These are phyloP conservation scores for Ditylenchus weischeri DNA, from an alignment of 2,888 invertebrate genomes.

Conservation along the genomic window DNA sequence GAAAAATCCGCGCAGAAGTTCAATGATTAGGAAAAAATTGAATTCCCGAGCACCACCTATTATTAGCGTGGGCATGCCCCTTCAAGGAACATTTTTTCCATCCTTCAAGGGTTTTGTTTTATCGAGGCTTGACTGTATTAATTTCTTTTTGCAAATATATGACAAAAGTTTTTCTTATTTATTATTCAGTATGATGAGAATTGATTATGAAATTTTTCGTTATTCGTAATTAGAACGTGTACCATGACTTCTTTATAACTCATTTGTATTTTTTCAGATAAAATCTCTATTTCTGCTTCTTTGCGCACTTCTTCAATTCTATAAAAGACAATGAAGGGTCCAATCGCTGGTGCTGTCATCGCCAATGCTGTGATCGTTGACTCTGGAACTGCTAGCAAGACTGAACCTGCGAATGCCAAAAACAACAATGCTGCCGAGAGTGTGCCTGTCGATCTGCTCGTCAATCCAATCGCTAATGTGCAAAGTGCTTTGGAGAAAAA, in stretches of 20 bases:
- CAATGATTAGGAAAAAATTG: too few species aligned
- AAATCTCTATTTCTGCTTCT: constrained; percentile 6
- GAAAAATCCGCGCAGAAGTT: too few species aligned
- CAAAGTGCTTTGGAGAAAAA: constrained; percentile 28
- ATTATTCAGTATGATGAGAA: too few species aligned
- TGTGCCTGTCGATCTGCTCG: constrained; percentile 11
- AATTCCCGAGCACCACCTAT: too few species aligned
- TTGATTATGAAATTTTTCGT: too few species aligned
- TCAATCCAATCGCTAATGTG: constrained; percentile 22
- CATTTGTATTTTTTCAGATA: constrained; percentile 6
- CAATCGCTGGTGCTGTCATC: constrained; percentile 11
- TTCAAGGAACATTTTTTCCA: too few species aligned
- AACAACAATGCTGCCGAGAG: not conserved
- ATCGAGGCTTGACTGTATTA: too few species aligned
- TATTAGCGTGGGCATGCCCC: too few species aligned
- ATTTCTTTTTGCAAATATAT: too few species aligned
- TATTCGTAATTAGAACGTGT: too few species aligned
- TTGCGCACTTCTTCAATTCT: constrained; percentile 6
- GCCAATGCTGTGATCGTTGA: not conserved
- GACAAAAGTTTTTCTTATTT: too few species aligned
- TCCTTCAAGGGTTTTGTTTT: too few species aligned
- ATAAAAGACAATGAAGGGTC: constrained; percentile 11
- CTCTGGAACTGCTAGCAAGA: not conserved
- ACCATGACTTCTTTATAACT: not conserved
- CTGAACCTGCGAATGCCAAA: not conserved